Base-by-base conservation (phyloP, 2,888 invertebrate genomes). In the Crocallis elinguaria region DNA sequence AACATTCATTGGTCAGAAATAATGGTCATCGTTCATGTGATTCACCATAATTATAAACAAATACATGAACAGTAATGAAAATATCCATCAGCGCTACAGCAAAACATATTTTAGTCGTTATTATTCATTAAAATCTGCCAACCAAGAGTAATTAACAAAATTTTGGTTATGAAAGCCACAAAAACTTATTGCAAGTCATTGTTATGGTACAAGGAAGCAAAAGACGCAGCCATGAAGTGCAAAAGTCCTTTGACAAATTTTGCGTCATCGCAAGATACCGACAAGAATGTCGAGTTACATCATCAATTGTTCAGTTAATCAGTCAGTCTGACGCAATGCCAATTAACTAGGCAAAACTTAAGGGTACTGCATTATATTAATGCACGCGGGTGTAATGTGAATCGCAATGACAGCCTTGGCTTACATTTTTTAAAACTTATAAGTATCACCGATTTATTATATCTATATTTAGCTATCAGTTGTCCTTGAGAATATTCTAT, bases 231-330 rank as follows among this genome's bases (percentile, higher is more conserved):
- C 25, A n/a, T n/a, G 7, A 25, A 7, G 25, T 25, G n/a, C 25
- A 25, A 25, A 25, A 1, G n/a, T 25, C n/a, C 25, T 25, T 9
- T 25, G 25, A 25, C n/a, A 25, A 12, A 39, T 38, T 42, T 49
- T 59, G 57, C 60, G 59, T 64, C 64, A 64, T 55, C 39, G 35
- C 27, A 23, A 41, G 11, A 55, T 49, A 57, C 19, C 54, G 50
- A 49, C 41, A 59, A 57, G 57, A 59, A 61, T 61, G 52, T 45
- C 23, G 19, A 46, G 45, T 64, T 64, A 61, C 64, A 61, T 61
- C 61, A 64, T 51, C 53, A 57, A 51, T 59, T 53, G 49, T 60
- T 52, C 43, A 49, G 49, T 57, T 23, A 44, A 38, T 37, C 44
- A 45, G 29, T 38, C 37, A 14, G 33, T 7, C 54, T 57, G 59